Evolutionary conservation across 37 sponge, comb jelly and placozoan species (phyloP).

Genomic region (Oscarella lobularis): DNA sequence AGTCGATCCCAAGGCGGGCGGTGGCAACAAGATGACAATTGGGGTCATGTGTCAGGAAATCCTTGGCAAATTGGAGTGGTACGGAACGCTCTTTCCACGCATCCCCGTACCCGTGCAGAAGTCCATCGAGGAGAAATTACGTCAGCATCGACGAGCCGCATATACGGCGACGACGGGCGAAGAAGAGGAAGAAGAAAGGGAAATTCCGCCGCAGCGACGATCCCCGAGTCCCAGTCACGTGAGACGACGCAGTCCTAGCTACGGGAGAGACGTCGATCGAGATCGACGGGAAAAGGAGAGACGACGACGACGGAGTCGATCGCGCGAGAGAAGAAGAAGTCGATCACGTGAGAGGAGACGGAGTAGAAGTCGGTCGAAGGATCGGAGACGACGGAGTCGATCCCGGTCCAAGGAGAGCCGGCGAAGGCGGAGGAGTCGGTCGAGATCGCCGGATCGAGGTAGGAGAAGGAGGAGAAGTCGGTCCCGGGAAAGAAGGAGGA

Average conservation of each 20-base stretch:
- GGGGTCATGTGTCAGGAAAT: constrained; percentile 88
- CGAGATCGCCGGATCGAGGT: background rate
- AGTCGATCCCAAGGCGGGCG: constrained; percentile 90
- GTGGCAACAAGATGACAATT: constrained; percentile 68
- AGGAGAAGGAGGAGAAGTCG: constrained; percentile 7
- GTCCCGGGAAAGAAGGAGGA: constrained; percentile 15
- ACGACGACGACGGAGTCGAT: constrained; percentile 6
- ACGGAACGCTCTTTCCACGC: constrained; percentile 91
- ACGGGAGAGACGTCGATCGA: constrained; percentile 16
- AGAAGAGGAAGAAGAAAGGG: background rate
- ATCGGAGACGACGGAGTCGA: constrained; percentile 6
- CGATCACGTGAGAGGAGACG: constrained; percentile 8
- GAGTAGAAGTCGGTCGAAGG: constrained; percentile 14
- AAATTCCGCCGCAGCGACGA: background rate
- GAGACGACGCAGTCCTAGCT: too few relatives aligned
- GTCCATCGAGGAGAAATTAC: background rate
- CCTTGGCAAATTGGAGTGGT: constrained; percentile 93
- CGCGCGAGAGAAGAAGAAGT: constrained; percentile 10
- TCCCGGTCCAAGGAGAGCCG: constrained; percentile 16
- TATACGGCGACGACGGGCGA: background rate
- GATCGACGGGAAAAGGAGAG: constrained; percentile 29
- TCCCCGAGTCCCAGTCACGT: background rate
- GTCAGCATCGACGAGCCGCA: background rate
- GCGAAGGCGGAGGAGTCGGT: background rate
- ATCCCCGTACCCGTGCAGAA: constrained; percentile 61